Base-by-base conservation (phyloP, 2,888 invertebrate species). In the Clepsis dumicolana region DNA sequence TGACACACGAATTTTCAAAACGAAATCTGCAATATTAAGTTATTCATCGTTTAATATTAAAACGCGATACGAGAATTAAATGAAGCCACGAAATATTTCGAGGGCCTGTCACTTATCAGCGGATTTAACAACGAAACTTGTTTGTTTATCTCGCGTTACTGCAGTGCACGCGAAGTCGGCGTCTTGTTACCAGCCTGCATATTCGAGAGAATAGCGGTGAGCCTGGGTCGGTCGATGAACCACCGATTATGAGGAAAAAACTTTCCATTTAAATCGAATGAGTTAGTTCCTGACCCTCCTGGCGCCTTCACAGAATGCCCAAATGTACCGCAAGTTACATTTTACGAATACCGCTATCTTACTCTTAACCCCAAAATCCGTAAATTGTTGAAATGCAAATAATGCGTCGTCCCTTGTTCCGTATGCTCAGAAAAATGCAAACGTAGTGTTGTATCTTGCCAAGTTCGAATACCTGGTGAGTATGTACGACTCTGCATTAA, bases 191-290 rank as follows among this genome's bases (percentile, higher is more conserved):
- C 16, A 59, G 50, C 35, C 66, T 56, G 68, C 63, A 64, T 67
- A 67, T 63, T 59, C 38, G 61, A 44, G 32, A 57, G 57, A 50
- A 68, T 59, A 68, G 63, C 64, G 59, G 63, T 68, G 21, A 12
- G 21, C 21, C 21, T 57, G 59, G 57, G 24, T 21, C 68, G 68
- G 68, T 68, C 68, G 56, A 24, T 64, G 68, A 68, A 68, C 68
- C 64, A 57, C 24, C 41, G 64, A 64, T 64, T 68, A 68, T 68
- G 52, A 68, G 68, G 68, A 68, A 68, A 67, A 68, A 68, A 68
- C 59, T 59, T 59, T 64, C 41, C 64, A 64, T 59, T 64, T 64
- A 41, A 59, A 59, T 59, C 64, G 52, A 59, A 67, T 60, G 16
- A 56, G 12, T 48, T 48, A 64, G 57, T 62, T 59, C 57, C 50